Evolutionary conservation across 2,888 invertebrate genomes (phyloP).

Genomic region (Rhorus exstirpatorius): DNA sequence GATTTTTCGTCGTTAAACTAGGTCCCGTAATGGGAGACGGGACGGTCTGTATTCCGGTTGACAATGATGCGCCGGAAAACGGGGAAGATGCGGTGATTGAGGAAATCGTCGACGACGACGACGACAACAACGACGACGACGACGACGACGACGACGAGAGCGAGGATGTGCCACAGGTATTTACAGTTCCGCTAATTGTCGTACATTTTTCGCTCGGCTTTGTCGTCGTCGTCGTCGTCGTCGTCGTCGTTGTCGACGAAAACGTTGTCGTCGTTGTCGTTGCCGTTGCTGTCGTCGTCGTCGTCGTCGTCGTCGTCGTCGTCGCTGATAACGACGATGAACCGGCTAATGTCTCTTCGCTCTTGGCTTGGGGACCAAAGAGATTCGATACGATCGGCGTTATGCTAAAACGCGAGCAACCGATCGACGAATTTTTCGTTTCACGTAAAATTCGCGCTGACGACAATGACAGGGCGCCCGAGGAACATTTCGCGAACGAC

Average conservation of each 20-base stretch:
- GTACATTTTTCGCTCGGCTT: constrained; percentile 77
- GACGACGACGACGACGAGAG: constrained; percentile 75
- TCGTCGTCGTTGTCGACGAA: constrained; percentile 48
- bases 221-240: constrained; percentile 44
- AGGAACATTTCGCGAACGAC: constrained; percentile 25
- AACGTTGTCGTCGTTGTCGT: constrained; percentile 30
- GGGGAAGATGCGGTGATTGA: constrained; percentile 63
- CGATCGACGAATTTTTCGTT: constrained; percentile 70
- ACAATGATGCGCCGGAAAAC: constrained; percentile 53
- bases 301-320: constrained; percentile 53
- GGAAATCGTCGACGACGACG: constrained; percentile 69
- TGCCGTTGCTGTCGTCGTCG: constrained; percentile 47
- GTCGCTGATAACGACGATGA: constrained; percentile 59
- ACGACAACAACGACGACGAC: constrained; percentile 74
- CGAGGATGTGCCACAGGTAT: constrained; percentile 72
- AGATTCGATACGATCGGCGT: constrained; percentile 77
- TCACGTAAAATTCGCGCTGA: too few species aligned
- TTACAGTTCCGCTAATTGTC: constrained; percentile 76
- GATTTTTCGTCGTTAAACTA: constrained; percentile 52
- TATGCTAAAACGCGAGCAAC: constrained; percentile 83
- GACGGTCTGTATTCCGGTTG: constrained; percentile 60
- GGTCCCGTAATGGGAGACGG: constrained; percentile 47
- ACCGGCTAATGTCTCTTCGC: constrained; percentile 25
- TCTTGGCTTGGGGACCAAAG: constrained; percentile 74
- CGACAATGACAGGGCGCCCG: constrained; percentile 12